Conservation (phyloP, 1,140 invertebrate species). For the Heliconius hermathena region DNA sequence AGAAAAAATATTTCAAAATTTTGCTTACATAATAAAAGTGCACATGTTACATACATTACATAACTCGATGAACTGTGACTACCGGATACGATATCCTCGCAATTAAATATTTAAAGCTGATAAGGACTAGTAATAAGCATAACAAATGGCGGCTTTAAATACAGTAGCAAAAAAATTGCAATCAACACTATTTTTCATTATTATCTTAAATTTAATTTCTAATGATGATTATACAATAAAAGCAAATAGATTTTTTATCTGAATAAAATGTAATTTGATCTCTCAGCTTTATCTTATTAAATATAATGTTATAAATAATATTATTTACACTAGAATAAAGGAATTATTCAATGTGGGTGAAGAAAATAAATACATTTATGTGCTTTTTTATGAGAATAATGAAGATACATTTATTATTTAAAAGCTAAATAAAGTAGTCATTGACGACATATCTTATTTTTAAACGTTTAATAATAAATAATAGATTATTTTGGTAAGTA, state of each 20-base stretch:
- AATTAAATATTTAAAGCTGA: neutral
- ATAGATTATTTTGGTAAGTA: neutral
- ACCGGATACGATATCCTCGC: constrained; percentile 6
- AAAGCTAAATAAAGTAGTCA: neutral
- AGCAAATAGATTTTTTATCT: neutral
- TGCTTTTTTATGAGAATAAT: too few relatives aligned
- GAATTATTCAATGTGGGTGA: too few relatives aligned
- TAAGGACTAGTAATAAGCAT: neutral
- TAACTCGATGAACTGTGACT: constrained; percentile 8
- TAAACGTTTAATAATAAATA: neutral
- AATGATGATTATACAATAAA: neutral
- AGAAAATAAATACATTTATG: too few relatives aligned
- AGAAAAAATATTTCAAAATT: neutral
- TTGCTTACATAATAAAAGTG: neutral
- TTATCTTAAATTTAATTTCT: neutral
- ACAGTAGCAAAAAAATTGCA: neutral
- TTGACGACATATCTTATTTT: constrained; percentile 39
- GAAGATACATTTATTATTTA: neutral
- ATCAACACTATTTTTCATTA: neutral
- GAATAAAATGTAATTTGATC: too few relatives aligned
- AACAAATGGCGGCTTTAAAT: neutral
- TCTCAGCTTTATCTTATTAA: too few relatives aligned
- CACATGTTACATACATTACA: neutral
- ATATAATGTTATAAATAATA: too few relatives aligned
- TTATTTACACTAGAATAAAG: too few relatives aligned